phyloP scores from a whole-genome alignment of 2,888 invertebrate species.

The Morpho achilles region DNA sequence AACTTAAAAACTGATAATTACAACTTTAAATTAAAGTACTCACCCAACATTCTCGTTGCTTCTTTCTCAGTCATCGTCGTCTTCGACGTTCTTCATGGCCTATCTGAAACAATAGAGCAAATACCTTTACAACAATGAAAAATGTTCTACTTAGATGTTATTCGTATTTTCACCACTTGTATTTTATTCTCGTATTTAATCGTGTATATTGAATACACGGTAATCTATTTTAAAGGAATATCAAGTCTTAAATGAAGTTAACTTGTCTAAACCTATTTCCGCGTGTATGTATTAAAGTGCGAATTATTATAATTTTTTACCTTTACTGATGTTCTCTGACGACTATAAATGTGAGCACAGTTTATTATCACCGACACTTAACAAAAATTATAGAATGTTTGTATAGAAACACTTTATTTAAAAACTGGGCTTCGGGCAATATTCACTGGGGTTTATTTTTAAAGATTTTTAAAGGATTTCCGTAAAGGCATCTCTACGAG shows the following conservation, averaged over 20 bases:
- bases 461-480: conserved; percentile 63
- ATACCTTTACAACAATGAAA: not conserved
- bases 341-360: conserved; percentile 37
- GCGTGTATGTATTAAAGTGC: too few relatives aligned
- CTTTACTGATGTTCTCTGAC: conserved; percentile 13
- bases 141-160: not conserved
- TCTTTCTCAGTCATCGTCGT: conserved; percentile 74
- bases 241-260: too few relatives aligned
- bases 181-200: too few relatives aligned
- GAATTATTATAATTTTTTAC: conserved; percentile 4
- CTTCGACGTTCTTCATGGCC: conserved; percentile 62
- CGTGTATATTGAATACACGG: too few relatives aligned
- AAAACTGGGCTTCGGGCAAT: conserved; percentile 35
- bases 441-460: conserved; percentile 50
- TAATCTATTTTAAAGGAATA: too few relatives aligned
- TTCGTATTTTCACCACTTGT: not conserved
- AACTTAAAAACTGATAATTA: too few relatives aligned
- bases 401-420: conserved; percentile 32
- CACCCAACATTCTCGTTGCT: conserved; percentile 72
- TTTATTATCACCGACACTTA: conserved; percentile 55
- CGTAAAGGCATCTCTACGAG: conserved; percentile 61
- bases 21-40: conserved; percentile 34
- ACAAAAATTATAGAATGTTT: conserved; percentile 40
- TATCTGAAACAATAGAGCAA: conserved; percentile 31
- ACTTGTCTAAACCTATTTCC: too few relatives aligned